These are phyloP conservation scores for Leptinotarsa juncta DNA, from an alignment of 2,888 invertebrate genomes.

Conservation along the genomic window DNA sequence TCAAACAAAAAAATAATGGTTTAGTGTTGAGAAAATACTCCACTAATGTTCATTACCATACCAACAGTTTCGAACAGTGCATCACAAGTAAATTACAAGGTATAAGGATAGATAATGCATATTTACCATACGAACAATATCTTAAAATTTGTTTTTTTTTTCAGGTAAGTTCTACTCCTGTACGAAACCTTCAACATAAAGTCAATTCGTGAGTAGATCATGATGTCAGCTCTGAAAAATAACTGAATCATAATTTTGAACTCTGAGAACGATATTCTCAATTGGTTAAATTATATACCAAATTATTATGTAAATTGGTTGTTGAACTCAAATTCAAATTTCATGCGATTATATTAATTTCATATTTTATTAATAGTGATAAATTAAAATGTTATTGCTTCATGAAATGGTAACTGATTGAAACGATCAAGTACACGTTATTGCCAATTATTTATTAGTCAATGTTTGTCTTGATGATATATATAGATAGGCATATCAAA, in stretches of 20 bases:
- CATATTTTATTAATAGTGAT: not conserved
- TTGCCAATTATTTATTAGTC: not conserved
- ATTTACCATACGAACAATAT: not conserved
- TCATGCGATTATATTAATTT: not conserved
- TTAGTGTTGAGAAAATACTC: too few relatives aligned
- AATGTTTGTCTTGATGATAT: not conserved
- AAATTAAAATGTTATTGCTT: not conserved
- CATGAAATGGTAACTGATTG: not conserved
- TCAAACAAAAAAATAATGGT: too few relatives aligned
- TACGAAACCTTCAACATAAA: not conserved
- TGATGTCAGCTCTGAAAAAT: not conserved
- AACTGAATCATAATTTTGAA: not conserved
- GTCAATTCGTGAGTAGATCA: not conserved
- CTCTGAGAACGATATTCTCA: not conserved
- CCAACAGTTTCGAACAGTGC: too few relatives aligned
- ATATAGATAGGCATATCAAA: not conserved
- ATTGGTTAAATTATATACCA: not conserved
- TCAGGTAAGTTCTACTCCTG: not conserved
- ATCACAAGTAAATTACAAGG: not conserved
- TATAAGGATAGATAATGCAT: not conserved
- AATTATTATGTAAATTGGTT: not conserved
- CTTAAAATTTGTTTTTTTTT: not conserved
- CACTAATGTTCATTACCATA: too few relatives aligned
- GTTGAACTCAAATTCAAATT: constrained; percentile 6
- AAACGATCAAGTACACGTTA: not conserved